Evolutionary conservation across 2,888 invertebrate species (phyloP), one percentile per base, ranked within the genome.

Genomic region (Auanema sp.): DNA sequence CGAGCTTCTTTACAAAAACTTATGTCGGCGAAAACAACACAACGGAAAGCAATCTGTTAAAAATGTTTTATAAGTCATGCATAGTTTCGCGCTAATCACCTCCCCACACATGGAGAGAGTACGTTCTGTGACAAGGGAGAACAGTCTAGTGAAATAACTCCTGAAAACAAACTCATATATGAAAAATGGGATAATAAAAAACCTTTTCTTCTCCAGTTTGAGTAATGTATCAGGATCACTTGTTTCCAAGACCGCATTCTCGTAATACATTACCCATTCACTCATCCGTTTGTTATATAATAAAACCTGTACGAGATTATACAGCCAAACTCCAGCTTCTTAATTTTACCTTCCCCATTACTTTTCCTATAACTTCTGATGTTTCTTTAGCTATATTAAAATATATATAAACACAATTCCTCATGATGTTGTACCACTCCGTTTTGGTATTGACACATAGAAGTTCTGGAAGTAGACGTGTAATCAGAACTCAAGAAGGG

Each of bases 381-480:
- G 67, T 68, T 44, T 71, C 69, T 57, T 68, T 69, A 6, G 64
- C 64, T 1, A 73, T 24, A 33, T 71, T 66, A 8, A 67, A 59
- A 42, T 67, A 59, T n/a, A 65, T 64, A 11, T 18, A 16, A 6
- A 72, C 54, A 3, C 66, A 61, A 12, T 47, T 23, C 24, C 66
- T 68, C 25, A 71, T 44, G 14, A 68, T 65, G 6, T 64, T 58
- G 57, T 65, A 73, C 73, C 73, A 73, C 18, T 62, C 59, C 12
- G 56, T 18, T 8, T 54, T 33, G 21, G 24, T 23, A 12, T 47
- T 21, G 5, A 21, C 16, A 16, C 16, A 47, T 47, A 47, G 21
- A 5, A 47, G 47, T 47, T 62, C 62, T 62, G 42, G 14, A 42
- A n/a, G 14, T 14, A 11, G 5, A 23, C n/a, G 11, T 47, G 21